A percentile compares a stretch with the other conserved stretches of the same genome.
Conservation (phyloP, 2,888 invertebrate species). For the Dryomyza anilis region DNA sequence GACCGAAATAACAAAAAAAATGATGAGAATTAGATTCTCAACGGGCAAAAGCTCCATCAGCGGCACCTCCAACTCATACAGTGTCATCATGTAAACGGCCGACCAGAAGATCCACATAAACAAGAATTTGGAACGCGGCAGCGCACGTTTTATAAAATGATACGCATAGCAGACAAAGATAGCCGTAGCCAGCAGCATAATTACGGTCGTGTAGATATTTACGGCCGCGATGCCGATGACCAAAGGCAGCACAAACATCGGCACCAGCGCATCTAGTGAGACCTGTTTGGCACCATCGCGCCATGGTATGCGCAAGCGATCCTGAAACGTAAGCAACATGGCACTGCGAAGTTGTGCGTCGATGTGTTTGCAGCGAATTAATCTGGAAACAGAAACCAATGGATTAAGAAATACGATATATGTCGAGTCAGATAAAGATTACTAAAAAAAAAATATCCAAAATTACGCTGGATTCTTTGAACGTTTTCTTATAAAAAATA, state of each 20-base stretch:
- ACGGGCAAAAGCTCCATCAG: slow-evolving; percentile 72
- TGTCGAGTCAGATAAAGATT: not conserved
- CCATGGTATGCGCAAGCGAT: slow-evolving; percentile 67
- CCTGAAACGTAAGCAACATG: slow-evolving; percentile 63
- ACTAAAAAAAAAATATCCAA: no score
- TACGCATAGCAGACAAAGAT: slow-evolving; percentile 49
- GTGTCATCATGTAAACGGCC: slow-evolving; percentile 67
- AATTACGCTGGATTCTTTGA: no score
- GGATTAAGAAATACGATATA: not conserved
- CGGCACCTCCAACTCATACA: slow-evolving; percentile 77
- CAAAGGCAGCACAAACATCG: slow-evolving; percentile 62
- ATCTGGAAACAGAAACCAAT: no score
- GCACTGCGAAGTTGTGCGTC: slow-evolving; percentile 45
- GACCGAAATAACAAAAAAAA: slow-evolving; percentile 43
- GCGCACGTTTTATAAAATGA: slow-evolving; percentile 49
- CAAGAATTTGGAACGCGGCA: slow-evolving; percentile 72
- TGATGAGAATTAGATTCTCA: slow-evolving; percentile 67
- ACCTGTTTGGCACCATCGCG: slow-evolving; percentile 66
- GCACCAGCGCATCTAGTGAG: slow-evolving; percentile 63
- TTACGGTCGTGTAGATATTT: slow-evolving; percentile 57
- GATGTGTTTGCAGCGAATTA: slow-evolving; percentile 44
- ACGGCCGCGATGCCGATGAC: slow-evolving; percentile 63
- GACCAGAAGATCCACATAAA: slow-evolving; percentile 76
- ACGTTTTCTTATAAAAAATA: no score
- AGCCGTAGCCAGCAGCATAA: slow-evolving; percentile 50